Conservation (phyloP, 2,113 vertebrate genomes). For the Myrmecophaga tridactyla region DNA sequence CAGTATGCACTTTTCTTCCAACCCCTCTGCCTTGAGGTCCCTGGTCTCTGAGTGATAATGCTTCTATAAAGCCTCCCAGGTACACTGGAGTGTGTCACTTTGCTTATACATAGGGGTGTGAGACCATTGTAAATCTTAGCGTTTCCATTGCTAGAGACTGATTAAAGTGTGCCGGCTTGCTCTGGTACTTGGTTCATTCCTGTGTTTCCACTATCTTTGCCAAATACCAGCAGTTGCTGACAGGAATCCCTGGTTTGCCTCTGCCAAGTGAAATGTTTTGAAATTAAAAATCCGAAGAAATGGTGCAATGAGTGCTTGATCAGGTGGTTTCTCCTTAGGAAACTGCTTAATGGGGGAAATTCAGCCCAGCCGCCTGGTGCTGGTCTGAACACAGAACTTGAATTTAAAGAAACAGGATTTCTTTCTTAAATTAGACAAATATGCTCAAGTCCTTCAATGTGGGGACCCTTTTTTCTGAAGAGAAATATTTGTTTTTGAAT, state of each 20-base stretch:
- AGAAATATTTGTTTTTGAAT: not conserved
- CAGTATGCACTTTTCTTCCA: constrained; percentile 18
- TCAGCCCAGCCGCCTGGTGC: constrained; percentile 43
- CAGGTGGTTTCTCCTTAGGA: constrained; percentile 63
- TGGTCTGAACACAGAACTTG: not conserved
- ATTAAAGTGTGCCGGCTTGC: constrained; percentile 51
- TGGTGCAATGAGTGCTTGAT: not conserved
- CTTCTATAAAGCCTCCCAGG: not conserved
- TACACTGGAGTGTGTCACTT: constrained; percentile 53
- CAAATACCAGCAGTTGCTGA: constrained; percentile 51
- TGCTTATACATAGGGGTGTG: constrained; percentile 50
- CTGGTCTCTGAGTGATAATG: constrained; percentile 41
- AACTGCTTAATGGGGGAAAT: constrained; percentile 32
- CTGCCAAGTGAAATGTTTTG: constrained; percentile 61
- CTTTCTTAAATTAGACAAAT: not conserved
- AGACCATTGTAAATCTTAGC: constrained; percentile 55
- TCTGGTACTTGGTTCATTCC: constrained; percentile 6
- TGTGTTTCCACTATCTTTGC: not conserved
- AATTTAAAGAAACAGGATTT: constrained; percentile 55
- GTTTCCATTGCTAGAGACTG: constrained; percentile 43
- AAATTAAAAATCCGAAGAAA: constrained; percentile 73
- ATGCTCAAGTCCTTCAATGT: not conserved
- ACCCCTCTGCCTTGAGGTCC: constrained; percentile 7
- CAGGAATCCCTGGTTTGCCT: constrained; percentile 52
- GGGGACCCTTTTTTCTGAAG: not conserved